Evolutionary conservation across 1,140 invertebrate species (phyloP), one percentile per base, ranked within the genome.

Genomic region (Drosophila nigromelanica): DNA sequence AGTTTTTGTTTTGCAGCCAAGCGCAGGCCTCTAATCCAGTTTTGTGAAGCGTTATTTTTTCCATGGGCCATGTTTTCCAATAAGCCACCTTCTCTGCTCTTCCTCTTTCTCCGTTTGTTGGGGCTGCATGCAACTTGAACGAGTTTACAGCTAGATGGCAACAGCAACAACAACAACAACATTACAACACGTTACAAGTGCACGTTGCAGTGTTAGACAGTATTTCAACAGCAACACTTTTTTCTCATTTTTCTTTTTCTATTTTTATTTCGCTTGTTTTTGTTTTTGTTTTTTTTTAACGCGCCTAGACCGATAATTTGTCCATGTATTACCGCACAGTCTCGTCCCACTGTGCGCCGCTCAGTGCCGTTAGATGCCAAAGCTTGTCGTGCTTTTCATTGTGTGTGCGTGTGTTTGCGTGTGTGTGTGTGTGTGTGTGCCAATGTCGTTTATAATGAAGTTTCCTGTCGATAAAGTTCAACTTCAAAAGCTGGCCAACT

Each of bases 371-470:
- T 73, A 73, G 60, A 48, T 52, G 30, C 30, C 15, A 47, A 60
- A 47, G 43, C 43, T 48, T 21, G 40, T 58, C 54, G 24, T 48
- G 45, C 35, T 14, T n/a, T 47, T 24, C n/a, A 5, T 30, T 50
- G 24, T 12, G 10, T 14, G 42, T 39, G 10, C 47, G 5, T 45
- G 21, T 52, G 21, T n/a, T 51, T n/a, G 4, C 4, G 24, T 18
- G 24, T 43, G 33, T 48, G 8, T 33, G 35, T 54, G 12, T 42
- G 18, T 62, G 42, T 52, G 24, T 85, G 80, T 87, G 68, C 83
- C 82, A 87, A 89, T 87, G 82, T 79, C 78, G 83, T 89, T 87
- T 87, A 89, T 87, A 89, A 89, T 89, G 82, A 89, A 87, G 82
- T 87, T 87, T 86, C 83, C 83, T 89, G 82, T 67, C 83, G 79